phyloP scores from a whole-genome alignment of 2,888 invertebrate species.

The Chloroclystis v-ata region DNA sequence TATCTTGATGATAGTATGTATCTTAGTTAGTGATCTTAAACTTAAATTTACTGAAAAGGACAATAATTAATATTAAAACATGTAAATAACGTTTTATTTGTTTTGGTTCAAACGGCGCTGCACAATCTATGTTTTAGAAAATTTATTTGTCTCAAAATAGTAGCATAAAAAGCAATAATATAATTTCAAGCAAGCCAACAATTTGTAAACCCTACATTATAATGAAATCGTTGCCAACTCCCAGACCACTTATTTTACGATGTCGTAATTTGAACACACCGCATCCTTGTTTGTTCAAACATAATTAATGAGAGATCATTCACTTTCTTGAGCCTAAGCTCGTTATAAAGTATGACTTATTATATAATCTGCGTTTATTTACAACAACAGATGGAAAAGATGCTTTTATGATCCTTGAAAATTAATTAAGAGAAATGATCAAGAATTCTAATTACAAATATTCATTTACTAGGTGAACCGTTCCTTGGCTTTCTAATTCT shows the following conservation, averaged over 20 bases:
- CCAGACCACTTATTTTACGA: background rate
- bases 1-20: conserved; percentile 29
- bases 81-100: too few relatives aligned
- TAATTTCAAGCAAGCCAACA: too few relatives aligned
- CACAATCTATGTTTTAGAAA: too few relatives aligned
- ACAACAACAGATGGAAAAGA: conserved; percentile 36
- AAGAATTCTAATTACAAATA: conserved; percentile 27
- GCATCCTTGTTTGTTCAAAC: conserved; percentile 21
- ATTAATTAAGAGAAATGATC: conserved; percentile 35
- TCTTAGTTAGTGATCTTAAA: conserved; percentile 6
- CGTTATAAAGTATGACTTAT: conserved; percentile 7
- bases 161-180: too few relatives aligned
- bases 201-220: too few relatives aligned
- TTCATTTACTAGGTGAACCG: conserved; percentile 11
- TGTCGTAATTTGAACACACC: conserved; percentile 6
- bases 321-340: conserved; percentile 25
- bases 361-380: conserved; percentile 30
- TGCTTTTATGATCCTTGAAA: conserved; percentile 35
- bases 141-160: too few relatives aligned
- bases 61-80: too few relatives aligned
- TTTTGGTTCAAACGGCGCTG: too few relatives aligned
- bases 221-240: background rate
- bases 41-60: too few relatives aligned
- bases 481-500: conserved; percentile 14
- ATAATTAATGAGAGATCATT: conserved; percentile 34